A percentile compares a stretch with the other conserved stretches of the same genome.
phyloP scores from a whole-genome alignment of 2,113 vertebrate genomes.

The Herpailurus yagouaroundi region DNA sequence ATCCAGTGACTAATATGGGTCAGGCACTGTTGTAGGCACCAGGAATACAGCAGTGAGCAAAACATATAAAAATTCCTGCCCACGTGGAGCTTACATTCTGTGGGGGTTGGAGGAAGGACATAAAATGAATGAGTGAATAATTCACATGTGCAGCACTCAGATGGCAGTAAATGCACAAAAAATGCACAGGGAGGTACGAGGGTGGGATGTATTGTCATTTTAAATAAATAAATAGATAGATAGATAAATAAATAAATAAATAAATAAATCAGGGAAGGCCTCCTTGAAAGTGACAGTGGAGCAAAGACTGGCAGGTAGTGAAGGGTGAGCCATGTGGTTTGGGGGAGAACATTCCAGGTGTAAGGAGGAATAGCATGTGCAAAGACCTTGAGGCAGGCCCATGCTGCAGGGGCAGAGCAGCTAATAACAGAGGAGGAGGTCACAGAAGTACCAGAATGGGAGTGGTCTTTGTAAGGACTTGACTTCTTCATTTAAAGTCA shows the following conservation, averaged over 20 bases:
- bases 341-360: neutral
- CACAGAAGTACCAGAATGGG: neutral
- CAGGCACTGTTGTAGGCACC: neutral
- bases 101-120: no score
- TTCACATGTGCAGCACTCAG: neutral
- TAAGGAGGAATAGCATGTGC: neutral
- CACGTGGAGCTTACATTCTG: neutral
- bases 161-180: neutral
- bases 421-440: neutral
- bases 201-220: neutral
- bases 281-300: neutral
- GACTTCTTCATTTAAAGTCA: neutral
- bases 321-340: neutral
- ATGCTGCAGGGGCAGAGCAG: neutral
- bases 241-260: neutral
- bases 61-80: neutral
- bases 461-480: neutral
- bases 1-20: neutral
- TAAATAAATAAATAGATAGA: neutral
- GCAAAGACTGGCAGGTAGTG: neutral
- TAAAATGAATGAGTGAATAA: neutral
- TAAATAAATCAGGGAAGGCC: neutral
- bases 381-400: neutral
- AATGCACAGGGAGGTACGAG: neutral
- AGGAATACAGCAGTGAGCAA: neutral